Conservation (phyloP, 2,888 invertebrate genomes). For the Meloe dianella region DNA sequence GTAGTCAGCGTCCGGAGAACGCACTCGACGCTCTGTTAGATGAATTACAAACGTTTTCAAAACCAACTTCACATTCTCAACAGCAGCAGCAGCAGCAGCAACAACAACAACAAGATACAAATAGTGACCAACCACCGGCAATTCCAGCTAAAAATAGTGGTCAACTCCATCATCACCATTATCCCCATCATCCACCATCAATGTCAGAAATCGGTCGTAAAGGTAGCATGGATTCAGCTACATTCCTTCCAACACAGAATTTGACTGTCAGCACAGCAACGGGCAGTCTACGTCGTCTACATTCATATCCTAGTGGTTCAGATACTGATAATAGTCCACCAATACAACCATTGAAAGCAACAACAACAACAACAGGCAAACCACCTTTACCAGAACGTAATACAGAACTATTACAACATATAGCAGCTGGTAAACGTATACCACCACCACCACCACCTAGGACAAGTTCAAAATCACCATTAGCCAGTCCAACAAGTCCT, state of each 20-base stretch:
- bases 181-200: conserved; percentile 55
- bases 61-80: conserved; percentile 62
- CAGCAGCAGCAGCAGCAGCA: conserved; percentile 18
- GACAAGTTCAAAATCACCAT: conserved; percentile 85
- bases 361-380: conserved; percentile 66
- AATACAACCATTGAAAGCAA: conserved; percentile 66
- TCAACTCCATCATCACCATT: conserved; percentile 23
- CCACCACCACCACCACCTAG: conserved; percentile 94
- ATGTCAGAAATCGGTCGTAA: conserved; percentile 64
- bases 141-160: conserved; percentile 54
- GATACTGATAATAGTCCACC: conserved; percentile 81
- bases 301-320: conserved; percentile 85
- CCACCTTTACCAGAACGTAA: conserved; percentile 85
- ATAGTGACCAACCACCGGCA: conserved; percentile 53
- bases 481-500: conserved; percentile 83
- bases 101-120: conserved; percentile 6
- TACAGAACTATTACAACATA: conserved; percentile 75
- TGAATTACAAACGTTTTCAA: conserved; percentile 88
- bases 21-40: conserved; percentile 97
- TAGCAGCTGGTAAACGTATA: conserved; percentile 71
- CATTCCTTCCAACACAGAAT: conserved; percentile 55
- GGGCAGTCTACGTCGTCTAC: conserved; percentile 74
- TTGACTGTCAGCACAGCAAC: conserved; percentile 58
- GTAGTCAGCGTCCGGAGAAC: conserved; percentile 82
- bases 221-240: conserved; percentile 64